Evolutionary conservation across 2,888 invertebrate genomes (phyloP).

Genomic region (Acronicta alni): DNA sequence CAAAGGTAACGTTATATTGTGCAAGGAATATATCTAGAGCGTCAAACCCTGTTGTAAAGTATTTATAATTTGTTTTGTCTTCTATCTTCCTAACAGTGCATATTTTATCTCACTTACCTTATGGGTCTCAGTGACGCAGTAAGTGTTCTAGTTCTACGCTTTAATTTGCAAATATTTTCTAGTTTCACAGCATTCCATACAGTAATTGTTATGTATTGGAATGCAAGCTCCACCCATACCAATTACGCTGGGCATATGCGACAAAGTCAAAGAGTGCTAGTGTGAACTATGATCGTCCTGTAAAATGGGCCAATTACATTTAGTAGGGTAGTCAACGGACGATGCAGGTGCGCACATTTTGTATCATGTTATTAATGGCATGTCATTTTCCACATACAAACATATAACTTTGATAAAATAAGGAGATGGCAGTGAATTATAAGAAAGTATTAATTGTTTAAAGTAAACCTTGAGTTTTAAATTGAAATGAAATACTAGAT

Average conservation of each 20-base stretch:
- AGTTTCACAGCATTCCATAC: conserved; percentile 80
- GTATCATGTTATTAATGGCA: conserved; percentile 62
- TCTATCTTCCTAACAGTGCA: not conserved
- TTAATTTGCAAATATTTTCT: conserved; percentile 78
- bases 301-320: conserved; percentile 30
- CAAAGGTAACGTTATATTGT: too few relatives aligned
- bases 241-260: conserved; percentile 68
- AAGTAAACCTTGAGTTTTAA: not conserved
- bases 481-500: not conserved
- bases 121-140: conserved; percentile 53
- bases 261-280: conserved; percentile 56
- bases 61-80: too few relatives aligned
- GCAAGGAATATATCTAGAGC: too few relatives aligned
- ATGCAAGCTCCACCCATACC: conserved; percentile 74
- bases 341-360: conserved; percentile 65
- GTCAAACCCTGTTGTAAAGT: too few relatives aligned
- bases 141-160: conserved; percentile 68
- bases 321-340: conserved; percentile 37
- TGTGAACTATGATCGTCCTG: conserved; percentile 19
- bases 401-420: conserved; percentile 49
- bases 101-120: conserved; percentile 4
- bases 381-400: conserved; percentile 55
- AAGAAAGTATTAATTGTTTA: conserved; percentile 8
- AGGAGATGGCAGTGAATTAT: conserved; percentile 35
- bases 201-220: conserved; percentile 76